Conservation (phyloP, 2,888 invertebrate species). For the Cataglyphis rosenhaueri region DNA sequence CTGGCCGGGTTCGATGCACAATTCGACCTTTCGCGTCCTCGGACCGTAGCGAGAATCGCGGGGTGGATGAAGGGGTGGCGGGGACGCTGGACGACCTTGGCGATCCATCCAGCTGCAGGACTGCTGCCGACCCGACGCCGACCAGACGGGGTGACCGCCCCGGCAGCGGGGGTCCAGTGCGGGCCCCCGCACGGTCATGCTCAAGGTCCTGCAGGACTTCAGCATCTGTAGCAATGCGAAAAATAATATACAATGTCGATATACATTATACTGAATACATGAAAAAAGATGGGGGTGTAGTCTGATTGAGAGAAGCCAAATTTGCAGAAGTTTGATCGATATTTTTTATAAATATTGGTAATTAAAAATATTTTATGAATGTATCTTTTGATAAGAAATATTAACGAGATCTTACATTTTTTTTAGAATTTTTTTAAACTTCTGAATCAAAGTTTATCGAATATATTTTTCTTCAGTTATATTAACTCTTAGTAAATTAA, state of each 20-base stretch:
- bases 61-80: slow-evolving; percentile 90
- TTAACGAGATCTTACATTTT: background rate
- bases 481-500: background rate
- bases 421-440: background rate
- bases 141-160: slow-evolving; percentile 85
- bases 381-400: background rate
- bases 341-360: background rate
- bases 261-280: too few relatives aligned
- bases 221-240: slow-evolving; percentile 89
- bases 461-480: background rate
- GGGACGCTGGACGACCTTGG: slow-evolving; percentile 94
- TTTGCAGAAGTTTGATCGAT: background rate
- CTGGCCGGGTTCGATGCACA: slow-evolving; percentile 95
- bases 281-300: background rate
- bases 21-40: slow-evolving; percentile 89
- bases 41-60: slow-evolving; percentile 83
- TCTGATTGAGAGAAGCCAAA: background rate
- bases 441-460: background rate
- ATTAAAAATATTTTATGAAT: background rate
- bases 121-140: slow-evolving; percentile 87
- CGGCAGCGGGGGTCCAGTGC: slow-evolving; percentile 88
- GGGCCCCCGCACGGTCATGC: slow-evolving; percentile 95
- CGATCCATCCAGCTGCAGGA: slow-evolving; percentile 98
- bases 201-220: slow-evolving; percentile 94
- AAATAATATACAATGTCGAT: background rate